These are phyloP conservation scores for Ammodytes marinus DNA, from an alignment of 2,113 vertebrate genomes.

Conservation along the genomic window DNA sequence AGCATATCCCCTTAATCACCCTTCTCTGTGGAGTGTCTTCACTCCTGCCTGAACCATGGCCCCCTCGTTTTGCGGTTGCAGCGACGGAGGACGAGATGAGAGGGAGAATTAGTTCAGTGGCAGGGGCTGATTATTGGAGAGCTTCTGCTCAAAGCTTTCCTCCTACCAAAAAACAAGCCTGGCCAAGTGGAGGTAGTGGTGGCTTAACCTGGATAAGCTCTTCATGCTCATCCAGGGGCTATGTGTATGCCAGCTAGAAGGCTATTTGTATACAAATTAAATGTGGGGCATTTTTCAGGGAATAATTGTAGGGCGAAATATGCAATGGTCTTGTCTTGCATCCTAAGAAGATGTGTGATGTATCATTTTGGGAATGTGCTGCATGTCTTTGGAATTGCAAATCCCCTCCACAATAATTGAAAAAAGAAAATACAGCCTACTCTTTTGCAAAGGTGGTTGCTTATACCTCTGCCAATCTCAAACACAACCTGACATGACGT, in stretches of 20 bases:
- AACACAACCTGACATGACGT: slow-evolving; percentile 16
- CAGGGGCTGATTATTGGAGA: slow-evolving; percentile 54
- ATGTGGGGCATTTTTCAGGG: background rate
- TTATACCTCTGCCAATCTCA: background rate
- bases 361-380: slow-evolving; percentile 13
- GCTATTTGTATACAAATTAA: background rate
- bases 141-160: slow-evolving; percentile 45
- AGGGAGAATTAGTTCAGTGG: slow-evolving; percentile 53
- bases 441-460: background rate
- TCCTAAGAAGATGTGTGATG: background rate
- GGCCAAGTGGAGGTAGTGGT: slow-evolving; percentile 47
- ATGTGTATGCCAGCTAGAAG: slow-evolving; percentile 3
- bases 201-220: slow-evolving; percentile 58
- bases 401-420: background rate
- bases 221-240: slow-evolving; percentile 23
- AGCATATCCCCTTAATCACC: slow-evolving; percentile 62
- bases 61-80: slow-evolving; percentile 43
- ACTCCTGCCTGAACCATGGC: slow-evolving; percentile 54
- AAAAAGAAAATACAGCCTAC: background rate
- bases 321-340: slow-evolving; percentile 12
- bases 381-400: background rate
- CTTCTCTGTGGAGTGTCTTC: slow-evolving; percentile 50
- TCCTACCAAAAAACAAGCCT: slow-evolving; percentile 45
- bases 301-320: slow-evolving; percentile 2
- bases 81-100: slow-evolving; percentile 52